Evolutionary conservation across 2,888 invertebrate genomes (phyloP), one percentile per base, ranked within the genome.

Genomic region (Blera fallax): DNA sequence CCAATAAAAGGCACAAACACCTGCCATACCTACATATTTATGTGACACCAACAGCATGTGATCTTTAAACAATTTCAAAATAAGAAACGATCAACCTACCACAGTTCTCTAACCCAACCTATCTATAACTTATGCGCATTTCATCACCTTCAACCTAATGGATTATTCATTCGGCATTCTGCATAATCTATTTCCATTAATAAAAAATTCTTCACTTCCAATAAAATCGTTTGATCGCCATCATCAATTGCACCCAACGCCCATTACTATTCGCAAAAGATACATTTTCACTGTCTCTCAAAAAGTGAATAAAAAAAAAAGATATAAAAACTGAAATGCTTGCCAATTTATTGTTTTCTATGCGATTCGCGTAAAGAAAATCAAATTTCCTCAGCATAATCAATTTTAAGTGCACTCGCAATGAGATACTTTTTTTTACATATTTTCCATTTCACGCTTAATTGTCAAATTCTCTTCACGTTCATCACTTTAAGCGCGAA

Each of bases 381-480:
- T 21, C 65, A 52, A 65, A 69, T 45, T 56, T 56, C n/a, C 43
- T 21, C 2, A 16, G 58, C 72, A 72, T 50, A 72, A 48, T 32
- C 45, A 70, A 45, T 24, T 67, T 14, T 3, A 18, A 29, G n/a
- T 32, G 64, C 64, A 48, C 29, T 56, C 62, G n/a, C 14, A 14
- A 27, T 54, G 16, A 52, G 64, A 56, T 56, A 56, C 56, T 18
- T 34, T 34, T 56, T 34, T 14, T 54, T 8, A 18, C 32, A 8
- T 14, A 32, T 3, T 65, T 37, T 50, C 32, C n/a, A 52, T 54
- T 56, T 56, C 10, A 32, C 14, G 27, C 27, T 1, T 14, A 3
- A 34, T 18, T 56, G 3, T 16, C 11, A 56, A 29, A 80, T 80
- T 74, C 67, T 14, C 8, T 18, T 24, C 80, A 80, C 80, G 80